phyloP scores from a whole-genome alignment of 1,140 invertebrate species.

The Parapsyche elsis region DNA sequence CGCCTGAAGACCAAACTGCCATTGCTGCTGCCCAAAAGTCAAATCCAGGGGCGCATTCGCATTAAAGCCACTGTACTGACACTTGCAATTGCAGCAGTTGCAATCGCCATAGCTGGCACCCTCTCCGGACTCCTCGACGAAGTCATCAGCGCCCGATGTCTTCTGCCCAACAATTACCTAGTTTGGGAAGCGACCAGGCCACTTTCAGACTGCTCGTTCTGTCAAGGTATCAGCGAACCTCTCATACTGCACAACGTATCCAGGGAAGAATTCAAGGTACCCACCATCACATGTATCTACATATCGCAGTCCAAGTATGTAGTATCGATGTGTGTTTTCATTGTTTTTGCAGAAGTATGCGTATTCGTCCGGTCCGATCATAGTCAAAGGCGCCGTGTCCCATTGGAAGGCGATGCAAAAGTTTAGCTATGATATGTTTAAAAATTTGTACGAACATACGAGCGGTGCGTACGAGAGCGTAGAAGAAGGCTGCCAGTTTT shows the following conservation, averaged over 20 bases:
- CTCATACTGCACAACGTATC: slow-evolving; percentile 75
- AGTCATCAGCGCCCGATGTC: slow-evolving; percentile 72
- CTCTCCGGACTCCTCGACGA: neutral
- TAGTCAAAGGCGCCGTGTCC: slow-evolving; percentile 79
- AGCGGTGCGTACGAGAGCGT: slow-evolving; percentile 75
- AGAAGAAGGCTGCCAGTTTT: slow-evolving; percentile 87
- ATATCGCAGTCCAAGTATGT: too few relatives aligned
- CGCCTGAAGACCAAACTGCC: too few relatives aligned
- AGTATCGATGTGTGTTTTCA: neutral
- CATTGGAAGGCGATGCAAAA: slow-evolving; percentile 81
- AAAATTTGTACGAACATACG: slow-evolving; percentile 76
- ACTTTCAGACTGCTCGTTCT: slow-evolving; percentile 83
- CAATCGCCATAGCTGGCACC: neutral
- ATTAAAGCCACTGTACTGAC: neutral
- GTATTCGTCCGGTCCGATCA: slow-evolving; percentile 83
- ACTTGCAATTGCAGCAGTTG: neutral
- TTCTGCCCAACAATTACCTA: slow-evolving; percentile 85
- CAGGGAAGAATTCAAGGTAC: slow-evolving; percentile 72
- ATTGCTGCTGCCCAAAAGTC: too few relatives aligned
- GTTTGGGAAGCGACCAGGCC: slow-evolving; percentile 87
- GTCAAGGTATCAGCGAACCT: slow-evolving; percentile 71
- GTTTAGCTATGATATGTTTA: slow-evolving; percentile 83
- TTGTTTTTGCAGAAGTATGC: slow-evolving; percentile 68
- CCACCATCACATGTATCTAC: too few relatives aligned
- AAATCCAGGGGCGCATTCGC: neutral